Percentiles rank a stretch among this genome's conserved stretches.
These are phyloP conservation scores for Troides aeacus DNA, from an alignment of 2,888 invertebrate genomes.

Conservation along the genomic window DNA sequence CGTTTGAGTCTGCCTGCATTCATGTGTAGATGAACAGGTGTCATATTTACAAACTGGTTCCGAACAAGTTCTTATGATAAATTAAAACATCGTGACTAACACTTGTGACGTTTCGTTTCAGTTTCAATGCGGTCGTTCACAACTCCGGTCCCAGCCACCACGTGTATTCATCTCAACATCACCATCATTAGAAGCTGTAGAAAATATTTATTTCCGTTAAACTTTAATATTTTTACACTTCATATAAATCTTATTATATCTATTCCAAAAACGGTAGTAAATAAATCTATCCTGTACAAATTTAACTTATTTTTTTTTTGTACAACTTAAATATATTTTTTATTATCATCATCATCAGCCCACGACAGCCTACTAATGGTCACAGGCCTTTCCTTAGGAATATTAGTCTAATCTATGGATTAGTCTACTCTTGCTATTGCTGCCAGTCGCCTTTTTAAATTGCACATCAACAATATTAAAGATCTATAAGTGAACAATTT, in stretches of 20 bases:
- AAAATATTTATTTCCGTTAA: neutral
- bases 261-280: slow-evolving; percentile 31
- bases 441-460: neutral
- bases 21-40: slow-evolving; percentile 48
- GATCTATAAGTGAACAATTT: neutral
- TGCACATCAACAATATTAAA: neutral
- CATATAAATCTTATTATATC: slow-evolving; percentile 15
- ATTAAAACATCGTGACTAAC: slow-evolving; percentile 23
- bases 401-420: too few species aligned
- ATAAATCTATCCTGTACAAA: slow-evolving; percentile 22
- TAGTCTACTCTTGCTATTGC: too few species aligned
- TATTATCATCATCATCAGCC: too few species aligned
- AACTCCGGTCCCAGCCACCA: slow-evolving; percentile 75
- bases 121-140: slow-evolving; percentile 75
- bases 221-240: neutral
- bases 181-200: slow-evolving; percentile 52
- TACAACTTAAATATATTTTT: too few species aligned
- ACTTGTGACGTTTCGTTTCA: slow-evolving; percentile 48
- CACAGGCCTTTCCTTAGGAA: too few species aligned
- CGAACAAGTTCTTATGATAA: slow-evolving; percentile 27
- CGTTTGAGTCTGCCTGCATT: slow-evolving; percentile 36
- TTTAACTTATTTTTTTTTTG: neutral
- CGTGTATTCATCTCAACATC: slow-evolving; percentile 66
- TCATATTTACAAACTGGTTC: slow-evolving; percentile 48
- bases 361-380: too few species aligned